These are phyloP conservation scores for Metridium senile DNA, from an alignment of 92 coral and sea anemone genomes.

Conservation along the genomic window DNA sequence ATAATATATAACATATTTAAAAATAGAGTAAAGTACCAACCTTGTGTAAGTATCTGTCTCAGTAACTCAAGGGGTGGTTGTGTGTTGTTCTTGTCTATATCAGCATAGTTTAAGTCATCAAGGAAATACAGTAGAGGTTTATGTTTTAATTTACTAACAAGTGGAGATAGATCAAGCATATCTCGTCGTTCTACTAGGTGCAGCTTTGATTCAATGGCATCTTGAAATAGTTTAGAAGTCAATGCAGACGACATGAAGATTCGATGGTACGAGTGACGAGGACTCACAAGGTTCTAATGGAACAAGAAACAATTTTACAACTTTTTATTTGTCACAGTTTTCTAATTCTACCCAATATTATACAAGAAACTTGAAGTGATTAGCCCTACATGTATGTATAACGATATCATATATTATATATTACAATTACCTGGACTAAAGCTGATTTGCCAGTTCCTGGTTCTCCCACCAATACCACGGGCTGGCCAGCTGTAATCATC, in stretches of 20 bases:
- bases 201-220: constrained; percentile 79
- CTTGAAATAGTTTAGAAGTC: constrained; percentile 79
- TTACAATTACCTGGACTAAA: constrained; percentile 72
- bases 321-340: too few species aligned
- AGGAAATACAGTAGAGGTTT: constrained; percentile 68
- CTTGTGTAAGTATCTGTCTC: constrained; percentile 82
- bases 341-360: too few species aligned
- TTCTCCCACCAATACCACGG: constrained; percentile 86
- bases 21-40: too few species aligned
- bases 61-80: constrained; percentile 92
- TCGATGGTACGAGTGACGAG: constrained; percentile 82
- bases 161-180: constrained; percentile 46
- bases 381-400: neutral
- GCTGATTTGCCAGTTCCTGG: constrained; percentile 92
- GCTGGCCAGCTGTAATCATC: constrained; percentile 70
- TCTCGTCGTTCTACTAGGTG: constrained; percentile 71
- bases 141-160: constrained; percentile 39
- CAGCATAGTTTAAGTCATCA: constrained; percentile 86
- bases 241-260: constrained; percentile 80
- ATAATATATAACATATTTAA: too few species aligned
- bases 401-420: neutral
- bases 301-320: neutral
- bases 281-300: constrained; percentile 76
- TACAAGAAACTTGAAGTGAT: too few species aligned
- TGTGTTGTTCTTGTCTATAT: constrained; percentile 62